Conservation (phyloP, 1,140 invertebrate genomes). For the Sminthurides bifidus region DNA sequence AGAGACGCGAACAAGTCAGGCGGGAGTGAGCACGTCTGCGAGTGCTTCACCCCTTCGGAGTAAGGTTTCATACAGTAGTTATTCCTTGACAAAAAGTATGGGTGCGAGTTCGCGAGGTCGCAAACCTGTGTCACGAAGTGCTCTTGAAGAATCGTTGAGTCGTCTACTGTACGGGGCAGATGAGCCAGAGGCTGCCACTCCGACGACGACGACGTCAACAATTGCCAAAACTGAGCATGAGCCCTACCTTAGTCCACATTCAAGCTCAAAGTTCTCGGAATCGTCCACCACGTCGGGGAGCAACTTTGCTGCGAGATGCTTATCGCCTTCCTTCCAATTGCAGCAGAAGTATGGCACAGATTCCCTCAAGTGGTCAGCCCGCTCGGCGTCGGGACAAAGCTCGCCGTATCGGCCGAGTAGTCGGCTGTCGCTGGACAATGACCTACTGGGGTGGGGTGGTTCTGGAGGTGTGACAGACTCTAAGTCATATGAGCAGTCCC, state of each 20-base stretch:
- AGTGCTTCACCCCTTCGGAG: too few species aligned
- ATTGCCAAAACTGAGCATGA: too few species aligned
- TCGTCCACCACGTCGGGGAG: not conserved
- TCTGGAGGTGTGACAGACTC: not conserved
- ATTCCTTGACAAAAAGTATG: too few species aligned
- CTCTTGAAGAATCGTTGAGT: constrained; percentile 26
- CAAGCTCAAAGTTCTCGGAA: not conserved
- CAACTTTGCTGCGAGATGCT: not conserved
- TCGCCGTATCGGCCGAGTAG: constrained; percentile 43
- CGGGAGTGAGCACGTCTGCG: too few species aligned
- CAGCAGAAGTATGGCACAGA: too few species aligned
- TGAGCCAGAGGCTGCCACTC: not conserved
- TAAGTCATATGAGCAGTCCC: constrained; percentile 40
- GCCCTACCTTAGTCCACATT: not conserved
- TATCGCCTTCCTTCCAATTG: not conserved
- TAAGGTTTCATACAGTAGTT: too few species aligned
- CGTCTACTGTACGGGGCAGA: constrained; percentile 22
- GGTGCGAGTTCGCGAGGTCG: too few species aligned
- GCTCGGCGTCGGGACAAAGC: constrained; percentile 32
- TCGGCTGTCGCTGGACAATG: constrained; percentile 39
- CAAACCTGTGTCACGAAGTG: constrained; percentile 5
- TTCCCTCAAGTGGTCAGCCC: not conserved
- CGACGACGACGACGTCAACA: constrained; percentile 10
- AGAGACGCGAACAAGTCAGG: not conserved
- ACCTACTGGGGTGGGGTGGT: constrained; percentile 12